Evolutionary conservation across 2,888 invertebrate species (phyloP), one percentile per base, ranked within the genome.

Genomic region (Dolomedes plantarius): DNA sequence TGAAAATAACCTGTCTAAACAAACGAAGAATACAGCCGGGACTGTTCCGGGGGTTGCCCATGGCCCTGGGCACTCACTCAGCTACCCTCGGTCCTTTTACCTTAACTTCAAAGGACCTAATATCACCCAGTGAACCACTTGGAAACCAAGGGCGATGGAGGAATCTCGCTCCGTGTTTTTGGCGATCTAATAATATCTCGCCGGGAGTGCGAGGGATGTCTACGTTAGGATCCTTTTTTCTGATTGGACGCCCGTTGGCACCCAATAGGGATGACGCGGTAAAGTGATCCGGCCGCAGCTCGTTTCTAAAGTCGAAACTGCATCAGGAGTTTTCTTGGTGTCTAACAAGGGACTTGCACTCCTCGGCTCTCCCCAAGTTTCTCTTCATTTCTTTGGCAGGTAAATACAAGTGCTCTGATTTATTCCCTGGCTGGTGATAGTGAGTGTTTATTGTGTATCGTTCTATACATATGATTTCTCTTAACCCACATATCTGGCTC

Each of bases 261-360:
- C 65, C 83, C 83, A 85, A 85, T 85, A 72, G 39, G 77, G 68
- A 73, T 23, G 56, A 23, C 56, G 11, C 27, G 27, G 50, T 68
- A 85, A 85, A 56, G 3, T 65, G 76, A 76, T 77, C 83, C 72
- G 62, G 13, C 77, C 36, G 64, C 72, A 77, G 73, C 73, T 50
- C 62, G 19, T 77, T 76, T 85, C 77, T 73, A 77, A 85, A 85
- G 56, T 85, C 32, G 32, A 36, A 77, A 41, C 72, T 85, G 77
- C 77, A 73, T 77, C 77, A 78, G 73, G 77, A 85, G 83, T 78
- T 85, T 85, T 75, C 73, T 82, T 56, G 77, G 72, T 78, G 83
- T 78, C 73, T 50, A 56, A 85, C 77, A 50, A 73, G 73, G 65
- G 64, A 71, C 50, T 64, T 36, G 67, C 50, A 73, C 72, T 39